Percentiles rank a stretch among this genome's conserved stretches.
Evolutionary conservation across 2,888 invertebrate genomes (phyloP).

Genomic region (Acrobasis consociella): DNA sequence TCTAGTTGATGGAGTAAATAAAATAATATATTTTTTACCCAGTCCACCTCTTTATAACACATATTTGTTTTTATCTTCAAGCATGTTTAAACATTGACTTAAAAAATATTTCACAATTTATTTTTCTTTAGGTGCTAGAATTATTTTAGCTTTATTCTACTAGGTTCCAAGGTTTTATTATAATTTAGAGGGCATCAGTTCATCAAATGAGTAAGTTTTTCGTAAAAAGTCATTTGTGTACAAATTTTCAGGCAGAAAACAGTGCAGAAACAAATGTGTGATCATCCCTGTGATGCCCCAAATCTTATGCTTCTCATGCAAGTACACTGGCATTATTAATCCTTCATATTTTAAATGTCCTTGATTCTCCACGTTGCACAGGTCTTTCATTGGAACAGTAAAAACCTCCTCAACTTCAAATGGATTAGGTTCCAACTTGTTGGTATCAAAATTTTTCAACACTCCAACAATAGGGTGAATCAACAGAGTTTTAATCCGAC

Average conservation of each 20-base stretch:
- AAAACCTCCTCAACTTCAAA: conserved; percentile 92
- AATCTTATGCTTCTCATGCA: conserved; percentile 82
- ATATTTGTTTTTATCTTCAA: neutral
- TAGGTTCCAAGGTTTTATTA: conserved; percentile 23
- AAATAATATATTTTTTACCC: too few relatives aligned
- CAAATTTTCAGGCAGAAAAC: conserved; percentile 54
- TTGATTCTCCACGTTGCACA: conserved; percentile 84
- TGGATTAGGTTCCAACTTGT: conserved; percentile 82
- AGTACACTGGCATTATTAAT: conserved; percentile 77
- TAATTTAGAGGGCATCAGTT: conserved; percentile 62
- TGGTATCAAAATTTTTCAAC: conserved; percentile 73
- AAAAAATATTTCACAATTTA: neutral
- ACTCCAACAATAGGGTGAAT: conserved; percentile 89
- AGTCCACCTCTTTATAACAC: too few relatives aligned
- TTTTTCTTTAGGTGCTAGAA: neutral
- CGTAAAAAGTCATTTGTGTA: conserved; percentile 58
- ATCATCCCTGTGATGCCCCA: conserved; percentile 92
- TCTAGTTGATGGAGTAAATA: too few relatives aligned
- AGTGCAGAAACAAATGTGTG: conserved; percentile 85
- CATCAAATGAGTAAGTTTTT: conserved; percentile 50
- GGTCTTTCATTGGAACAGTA: conserved; percentile 84
- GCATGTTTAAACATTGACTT: neutral
- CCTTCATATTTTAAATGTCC: conserved; percentile 85
- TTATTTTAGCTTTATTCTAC: neutral
- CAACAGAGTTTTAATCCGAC: conserved; percentile 69